These are phyloP conservation scores for Nemopilema nomurai DNA, from an alignment of 30 jellyfish, hydroid and myxozoan genomes.

Conservation along the genomic window DNA sequence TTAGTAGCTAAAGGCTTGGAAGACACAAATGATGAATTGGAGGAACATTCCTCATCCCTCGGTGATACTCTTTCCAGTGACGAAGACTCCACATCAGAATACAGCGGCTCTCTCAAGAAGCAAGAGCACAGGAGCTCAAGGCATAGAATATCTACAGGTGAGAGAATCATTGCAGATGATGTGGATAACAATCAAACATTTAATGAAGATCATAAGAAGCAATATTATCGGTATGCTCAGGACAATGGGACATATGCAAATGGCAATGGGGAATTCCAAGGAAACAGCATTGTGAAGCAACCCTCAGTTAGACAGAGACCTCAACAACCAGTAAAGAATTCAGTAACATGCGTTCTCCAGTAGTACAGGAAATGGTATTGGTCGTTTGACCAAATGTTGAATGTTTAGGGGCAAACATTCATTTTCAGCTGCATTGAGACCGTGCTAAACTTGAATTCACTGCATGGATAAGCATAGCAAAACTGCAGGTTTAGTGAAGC, in stretches of 20 bases:
- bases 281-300: neutral
- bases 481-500: no score
- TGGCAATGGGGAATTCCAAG: neutral
- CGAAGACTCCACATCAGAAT: conserved; percentile 13
- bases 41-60: conserved; percentile 6
- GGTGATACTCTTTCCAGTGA: conserved; percentile 1
- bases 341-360: neutral
- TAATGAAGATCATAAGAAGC: neutral
- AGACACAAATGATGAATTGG: conserved; percentile 43
- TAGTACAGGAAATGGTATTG: neutral
- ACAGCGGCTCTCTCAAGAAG: neutral
- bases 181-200: neutral
- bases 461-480: no score
- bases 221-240: neutral
- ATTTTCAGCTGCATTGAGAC: no score
- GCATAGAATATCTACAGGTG: neutral
- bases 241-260: neutral
- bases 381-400: neutral
- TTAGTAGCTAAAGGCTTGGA: conserved; percentile 86
- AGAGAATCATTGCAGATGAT: neutral
- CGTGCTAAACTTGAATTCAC: no score
- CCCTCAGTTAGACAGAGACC: neutral
- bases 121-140: neutral
- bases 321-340: neutral
- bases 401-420: no score